Evolutionary conservation across 2,888 invertebrate genomes (phyloP), one percentile per base, ranked within the genome.

Genomic region (Apamea monoglypha): DNA sequence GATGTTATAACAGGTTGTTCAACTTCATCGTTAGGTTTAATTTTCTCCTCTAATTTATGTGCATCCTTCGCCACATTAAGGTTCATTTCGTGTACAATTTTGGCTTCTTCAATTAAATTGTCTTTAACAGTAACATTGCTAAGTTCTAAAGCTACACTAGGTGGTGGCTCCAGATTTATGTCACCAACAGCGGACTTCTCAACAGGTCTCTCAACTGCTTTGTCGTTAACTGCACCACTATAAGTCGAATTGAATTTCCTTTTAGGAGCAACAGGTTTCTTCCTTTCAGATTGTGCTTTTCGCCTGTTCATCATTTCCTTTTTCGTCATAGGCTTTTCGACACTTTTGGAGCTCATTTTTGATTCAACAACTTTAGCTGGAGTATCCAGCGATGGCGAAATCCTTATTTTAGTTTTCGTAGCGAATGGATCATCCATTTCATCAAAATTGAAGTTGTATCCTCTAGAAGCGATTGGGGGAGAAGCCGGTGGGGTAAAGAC

Each of bases 381-480:
- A 64, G 90, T 89, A 72, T 91, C 88, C 47, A 90, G 87, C 32
- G 95, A 88, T 29, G 96, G 96, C 10, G 96, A 95, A 78, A 90
- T 78, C 76, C 94, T 92, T 32, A 96, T 94, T 87, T 94, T 95
- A 47, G 92, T 93, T 93, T 95, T 96, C 7, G 94, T 95, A 25
- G 93, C 94, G 91, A 96, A 96, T 59, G 96, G 96, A 88, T 96
- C 92, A 77, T 95, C 94, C 75, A 95, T 93, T 67, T 96, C 95
- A 89, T 96, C 96, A 87, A 96, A 96, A 89, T 96, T 94, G 50
- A 95, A 95, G 84, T 95, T 95, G 82, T 96, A 96, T 44, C 95
- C 96, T 88, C 92, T 95, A 40, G 95, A 95, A 69, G 87, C 88
- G 63, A 95, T 94, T 81, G 93, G 93, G 12, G 95, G 95, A 36